Percentiles rank a stretch among this genome's conserved stretches.
Evolutionary conservation across 2,113 vertebrate species (phyloP).

Genomic region (rat (Rattus norvegicus)): GRCr8 NC_086036.1:23772501-23773000

Average conservation of each 20-base stretch:
- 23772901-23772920: conserved; percentile 60
- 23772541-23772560: background rate
- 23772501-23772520: background rate
- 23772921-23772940: conserved; percentile 44
- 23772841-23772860: conserved; percentile 33
- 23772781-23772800: conserved; percentile 34
- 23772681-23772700: conserved; percentile 41
- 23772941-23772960: conserved; percentile 70
- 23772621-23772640: background rate
- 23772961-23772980: conserved; percentile 66
- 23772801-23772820: background rate
- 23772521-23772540: background rate
- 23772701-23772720: conserved; percentile 24
- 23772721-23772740: conserved; percentile 24
- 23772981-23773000: conserved; percentile 73
- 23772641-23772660: background rate
- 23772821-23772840: conserved; percentile 46
- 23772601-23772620: conserved; percentile 24
- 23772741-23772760: conserved; percentile 57
- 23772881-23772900: conserved; percentile 60
- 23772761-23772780: conserved; percentile 57
- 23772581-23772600: background rate
- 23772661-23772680: background rate
- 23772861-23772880: conserved; percentile 39
- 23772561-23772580: background rate